Base-by-base conservation (phyloP, 2,113 vertebrate species). In the Tyto alba region DNA sequence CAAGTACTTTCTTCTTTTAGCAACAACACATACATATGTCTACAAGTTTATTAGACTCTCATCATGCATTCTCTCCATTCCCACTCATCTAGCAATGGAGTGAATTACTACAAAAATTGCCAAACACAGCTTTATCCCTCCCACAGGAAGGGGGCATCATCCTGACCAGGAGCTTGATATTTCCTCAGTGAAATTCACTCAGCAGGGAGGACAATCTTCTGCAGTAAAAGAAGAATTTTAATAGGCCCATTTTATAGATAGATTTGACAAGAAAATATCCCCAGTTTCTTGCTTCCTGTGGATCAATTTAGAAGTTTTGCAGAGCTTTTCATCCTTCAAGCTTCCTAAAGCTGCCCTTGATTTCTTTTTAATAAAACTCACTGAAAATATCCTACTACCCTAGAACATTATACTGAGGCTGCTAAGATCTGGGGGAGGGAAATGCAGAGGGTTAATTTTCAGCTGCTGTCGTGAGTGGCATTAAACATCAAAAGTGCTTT, bases 401-500 rank as follows among this genome's bases (percentile, higher is more conserved):
- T 85, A 48, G 80, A 94, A 93, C 56, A 78, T 86, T 92, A 72
- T 23, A 60, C 4, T 0, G 2, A 64, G 57, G 5, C 15, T 74
- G 17, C 52, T 80, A 64, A 88, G 92, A 74, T 64, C 41, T 63
- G 43, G n/a, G 68, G 60, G 72, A 90, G 93, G 79, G 68, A 96
- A 94, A 94, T 53, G 53, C 10, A 74, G 45, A 92, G 92, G 88
- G 91, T 96, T 96, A 95, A 75, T 92, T 91, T 96, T 94, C 92
- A 84, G 53, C 55, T 89, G 40, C 48, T 34, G 6, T 91, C 5
- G 0, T 90, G 45, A 96, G 62, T 95, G 89, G 62, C 74, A 95
- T 96, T 97, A 95, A 97, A 96, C 79, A 93, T 91, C 96, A 96
- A 67, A 95, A 90, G 72, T 93, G 34, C 40, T 96, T 96, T 96